Conservation (phyloP, 2,113 vertebrate species). For the Hydrolagus affinis region DNA sequence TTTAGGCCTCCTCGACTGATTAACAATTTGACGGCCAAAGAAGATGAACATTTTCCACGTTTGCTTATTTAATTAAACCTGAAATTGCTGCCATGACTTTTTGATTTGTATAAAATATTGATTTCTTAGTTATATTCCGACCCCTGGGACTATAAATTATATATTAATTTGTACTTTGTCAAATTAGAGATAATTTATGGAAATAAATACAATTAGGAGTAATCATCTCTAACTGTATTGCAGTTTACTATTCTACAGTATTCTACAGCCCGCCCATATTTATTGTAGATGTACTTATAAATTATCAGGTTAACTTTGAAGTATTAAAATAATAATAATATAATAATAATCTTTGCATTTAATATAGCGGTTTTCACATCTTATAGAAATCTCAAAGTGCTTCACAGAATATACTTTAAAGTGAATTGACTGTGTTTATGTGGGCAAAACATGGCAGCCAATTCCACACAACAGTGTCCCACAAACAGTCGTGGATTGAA, state of each 20-base stretch:
- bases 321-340: too few species aligned
- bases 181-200: slow-evolving; percentile 30
- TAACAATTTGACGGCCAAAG: slow-evolving; percentile 10
- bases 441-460: too few species aligned
- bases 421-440: too few species aligned
- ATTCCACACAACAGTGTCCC: too few species aligned
- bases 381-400: too few species aligned
- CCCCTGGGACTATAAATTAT: slow-evolving; percentile 12
- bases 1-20: slow-evolving; percentile 1
- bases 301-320: not conserved
- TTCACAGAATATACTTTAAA: too few species aligned
- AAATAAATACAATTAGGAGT: slow-evolving; percentile 28
- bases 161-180: slow-evolving; percentile 21
- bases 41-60: slow-evolving; percentile 15
- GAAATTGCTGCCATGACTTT: not conserved
- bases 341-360: too few species aligned
- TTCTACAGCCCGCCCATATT: not conserved
- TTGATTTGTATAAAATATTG: slow-evolving; percentile 29
- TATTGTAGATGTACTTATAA: not conserved
- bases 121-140: slow-evolving; percentile 23
- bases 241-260: not conserved
- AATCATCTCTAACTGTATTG: slow-evolving; percentile 16
- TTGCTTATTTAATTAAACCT: not conserved
- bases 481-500: too few species aligned
- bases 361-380: too few species aligned